Base-by-base conservation (phyloP, 2,888 invertebrate species). In the Gari tellinella region DNA sequence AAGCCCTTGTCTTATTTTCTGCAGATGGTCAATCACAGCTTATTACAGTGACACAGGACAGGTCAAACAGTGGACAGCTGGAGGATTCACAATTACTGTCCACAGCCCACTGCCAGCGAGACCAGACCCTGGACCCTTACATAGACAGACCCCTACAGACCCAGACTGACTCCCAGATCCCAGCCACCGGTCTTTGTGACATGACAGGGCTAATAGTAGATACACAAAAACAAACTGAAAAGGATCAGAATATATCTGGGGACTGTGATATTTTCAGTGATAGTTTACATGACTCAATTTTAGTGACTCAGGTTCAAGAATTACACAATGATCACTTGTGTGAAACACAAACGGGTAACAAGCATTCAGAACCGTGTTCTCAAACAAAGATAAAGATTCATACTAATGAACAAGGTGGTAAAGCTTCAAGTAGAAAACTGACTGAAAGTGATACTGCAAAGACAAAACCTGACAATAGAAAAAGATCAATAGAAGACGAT, bases 191-290 rank as follows among this genome's bases (percentile, higher is more conserved):
- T 8, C 12, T 70, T 15, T 70, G 62, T 57, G 61, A 73, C 51
- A 73, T 70, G 73, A 78, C 73, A 1, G 78, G 78, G 7, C 19
- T 70, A n/a, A 69, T 78, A 46, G 55, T 78, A 17, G 78, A 78
- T 15, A 60, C 70, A 3, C 78, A 76, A 46, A 26, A 23, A 7
- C 25, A 58, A 8, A 17, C 45, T 7, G 61, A 61, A 14, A 45
- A 41, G 8, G 51, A 23, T 45, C 43, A 46, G 14, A 62, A 10
- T 38, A 56, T 69, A 38, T 56, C 51, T 5, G 68, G 69, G 5
- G 52, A 43, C 38, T 58, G 63, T 63, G 78, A 78, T 64, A 67
- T 78, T 14, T 78, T 78, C 52, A 60, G 52, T n/a, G 78, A 78
- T 37, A 73, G 69, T 49, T 57, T 72, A 23, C 45, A 58, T 53